A percentile compares a stretch with the other conserved stretches of the same genome.
Conservation (phyloP, 2,113 vertebrate species). For the Macaca nemestrina region DNA sequence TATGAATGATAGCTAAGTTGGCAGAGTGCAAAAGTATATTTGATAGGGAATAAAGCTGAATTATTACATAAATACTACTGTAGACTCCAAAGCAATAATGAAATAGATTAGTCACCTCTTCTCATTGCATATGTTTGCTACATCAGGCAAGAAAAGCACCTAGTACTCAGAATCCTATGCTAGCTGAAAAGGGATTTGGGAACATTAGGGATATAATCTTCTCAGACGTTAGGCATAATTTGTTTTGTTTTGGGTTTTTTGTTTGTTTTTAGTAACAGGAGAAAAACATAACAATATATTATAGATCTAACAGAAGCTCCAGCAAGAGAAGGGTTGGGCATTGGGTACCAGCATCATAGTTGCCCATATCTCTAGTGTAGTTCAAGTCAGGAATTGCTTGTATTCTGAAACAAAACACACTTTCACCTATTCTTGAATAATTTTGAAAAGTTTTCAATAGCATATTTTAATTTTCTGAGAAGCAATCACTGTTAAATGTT, state of each 20-base stretch:
- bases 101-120: neutral
- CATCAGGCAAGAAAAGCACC: neutral
- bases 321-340: neutral
- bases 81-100: neutral
- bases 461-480: constrained; percentile 28
- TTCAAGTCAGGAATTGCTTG: neutral
- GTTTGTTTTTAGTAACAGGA: neutral
- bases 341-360: neutral
- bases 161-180: neutral
- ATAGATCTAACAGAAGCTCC: neutral
- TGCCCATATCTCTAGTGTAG: neutral
- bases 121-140: neutral
- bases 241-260: neutral
- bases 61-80: neutral
- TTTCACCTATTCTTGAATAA: neutral
- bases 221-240: neutral
- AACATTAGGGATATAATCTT: neutral
- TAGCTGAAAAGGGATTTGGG: neutral
- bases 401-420: neutral
- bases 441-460: neutral
- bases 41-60: neutral
- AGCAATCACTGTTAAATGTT: neutral
- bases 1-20: neutral
- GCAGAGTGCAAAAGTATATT: neutral
- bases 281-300: neutral